Conservation (phyloP, 1,140 invertebrate genomes). For the Cotesia vestalis region DNA sequence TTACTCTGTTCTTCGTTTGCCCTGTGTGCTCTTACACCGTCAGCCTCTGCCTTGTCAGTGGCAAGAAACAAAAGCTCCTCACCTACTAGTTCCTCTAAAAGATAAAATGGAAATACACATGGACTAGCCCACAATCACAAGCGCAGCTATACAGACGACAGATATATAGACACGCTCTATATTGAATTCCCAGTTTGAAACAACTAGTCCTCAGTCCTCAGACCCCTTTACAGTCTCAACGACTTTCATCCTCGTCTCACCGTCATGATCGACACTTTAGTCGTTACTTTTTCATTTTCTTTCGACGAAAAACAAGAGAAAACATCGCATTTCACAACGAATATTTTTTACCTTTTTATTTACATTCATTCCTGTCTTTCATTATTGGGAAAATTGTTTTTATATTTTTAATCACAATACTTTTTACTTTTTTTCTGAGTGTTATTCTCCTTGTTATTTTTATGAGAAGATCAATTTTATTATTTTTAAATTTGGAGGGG, state of each 20-base stretch:
- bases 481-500: too few relatives aligned
- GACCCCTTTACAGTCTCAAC: neutral
- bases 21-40: neutral
- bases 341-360: constrained; percentile 9
- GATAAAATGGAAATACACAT: constrained; percentile 32
- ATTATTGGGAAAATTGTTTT: neutral
- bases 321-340: neutral
- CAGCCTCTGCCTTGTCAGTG: constrained; percentile 35
- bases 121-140: neutral
- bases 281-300: constrained; percentile 13
- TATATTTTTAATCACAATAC: neutral
- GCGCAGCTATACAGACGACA: constrained; percentile 2
- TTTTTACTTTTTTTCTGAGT: neutral
- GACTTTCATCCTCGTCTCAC: too few relatives aligned
- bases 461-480: too few relatives aligned
- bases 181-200: constrained; percentile 24
- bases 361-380: neutral
- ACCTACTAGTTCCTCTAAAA: constrained; percentile 4
- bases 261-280: constrained; percentile 15
- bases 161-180: neutral
- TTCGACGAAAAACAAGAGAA: neutral
- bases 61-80: constrained; percentile 53
- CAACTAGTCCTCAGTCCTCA: constrained; percentile 2
- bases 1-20: constrained; percentile 1
- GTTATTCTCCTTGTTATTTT: too few relatives aligned